Conservation (phyloP, 1,140 invertebrate genomes). For the Drosophila tropicalis region DNA sequence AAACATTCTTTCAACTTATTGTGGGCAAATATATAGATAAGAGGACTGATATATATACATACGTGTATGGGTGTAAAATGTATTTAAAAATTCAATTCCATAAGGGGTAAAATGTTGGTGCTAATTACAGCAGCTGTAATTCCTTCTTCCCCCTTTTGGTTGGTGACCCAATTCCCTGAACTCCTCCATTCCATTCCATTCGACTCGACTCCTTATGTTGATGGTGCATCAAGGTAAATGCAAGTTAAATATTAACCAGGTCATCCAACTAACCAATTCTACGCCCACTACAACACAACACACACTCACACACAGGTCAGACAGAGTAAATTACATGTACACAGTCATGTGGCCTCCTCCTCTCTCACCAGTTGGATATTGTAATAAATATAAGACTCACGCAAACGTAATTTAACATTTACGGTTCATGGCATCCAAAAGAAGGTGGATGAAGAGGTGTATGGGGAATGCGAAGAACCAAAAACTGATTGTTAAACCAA, state of each 20-base stretch:
- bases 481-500: slow-evolving; percentile 70
- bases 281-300: neutral
- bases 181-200: neutral
- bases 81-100: neutral
- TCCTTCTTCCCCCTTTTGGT: neutral
- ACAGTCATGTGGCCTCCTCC: neutral
- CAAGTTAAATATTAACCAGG: slow-evolving; percentile 10
- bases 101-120: neutral
- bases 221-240: slow-evolving; percentile 5
- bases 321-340: slow-evolving; percentile 6
- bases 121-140: neutral
- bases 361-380: neutral
- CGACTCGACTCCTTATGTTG: neutral
- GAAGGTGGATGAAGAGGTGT: neutral
- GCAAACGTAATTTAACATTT: slow-evolving; percentile 75
- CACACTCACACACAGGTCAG: slow-evolving; percentile 1
- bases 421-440: slow-evolving; percentile 68
- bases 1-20: neutral
- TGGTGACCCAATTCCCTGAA: neutral
- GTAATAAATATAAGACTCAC: slow-evolving; percentile 59
- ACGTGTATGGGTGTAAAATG: neutral
- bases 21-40: neutral
- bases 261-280: slow-evolving; percentile 3
- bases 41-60: neutral
- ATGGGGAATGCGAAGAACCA: slow-evolving; percentile 36